Base-by-base conservation (phyloP, 2,797 vertebrate genomes). In the Pseudochaenichthys georgianus region DNA sequence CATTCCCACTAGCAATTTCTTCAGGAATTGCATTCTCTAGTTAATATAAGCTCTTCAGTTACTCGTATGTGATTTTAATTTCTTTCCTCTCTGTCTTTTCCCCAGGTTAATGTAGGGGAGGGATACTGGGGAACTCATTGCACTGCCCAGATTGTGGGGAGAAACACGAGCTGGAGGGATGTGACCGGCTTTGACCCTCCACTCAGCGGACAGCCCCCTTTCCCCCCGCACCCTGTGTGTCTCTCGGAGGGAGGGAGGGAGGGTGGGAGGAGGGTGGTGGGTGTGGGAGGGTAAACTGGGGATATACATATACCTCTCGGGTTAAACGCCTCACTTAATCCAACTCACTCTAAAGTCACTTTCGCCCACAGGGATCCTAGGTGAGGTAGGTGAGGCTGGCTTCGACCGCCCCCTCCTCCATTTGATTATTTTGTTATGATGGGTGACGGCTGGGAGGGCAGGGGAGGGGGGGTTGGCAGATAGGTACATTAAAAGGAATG, bases 61-160 rank as follows among this genome's bases (percentile, higher is more conserved):
- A 21, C 15, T 23, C 5, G 10, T 12, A 1, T n/a, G 5, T 17
- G 3, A 13, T 52, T 51, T 19, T 54, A 16, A 79, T 17, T 15
- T 13, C 0, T 42, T 23, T 54, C 16, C 3, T 78, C 17, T 71
- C 46, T 68, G 13, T 78, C 34, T 70, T 13, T 19, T 19, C 19
- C 17, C 5, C 76, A 97, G 97, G 96, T 96, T 93, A 92, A 94
- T 94, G 90, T 95, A 90, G 93, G 92, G 93, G 94, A 95, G 95
- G 96, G 95, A 95, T 93, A 94, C 95, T 87, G 91, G 96, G 95
- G 93, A 93, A 92, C 89, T 95, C 94, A 94, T 95, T 94, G 94
- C 95, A 94, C 94, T 94, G 94, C 94, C 96, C 95, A 96, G 95
- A 93, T 92, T 42, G 91, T 93, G 94, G 95, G 95, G 94, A 94